Conservation (phyloP, 2,797 vertebrate species). For the Emys orbicularis region DNA sequence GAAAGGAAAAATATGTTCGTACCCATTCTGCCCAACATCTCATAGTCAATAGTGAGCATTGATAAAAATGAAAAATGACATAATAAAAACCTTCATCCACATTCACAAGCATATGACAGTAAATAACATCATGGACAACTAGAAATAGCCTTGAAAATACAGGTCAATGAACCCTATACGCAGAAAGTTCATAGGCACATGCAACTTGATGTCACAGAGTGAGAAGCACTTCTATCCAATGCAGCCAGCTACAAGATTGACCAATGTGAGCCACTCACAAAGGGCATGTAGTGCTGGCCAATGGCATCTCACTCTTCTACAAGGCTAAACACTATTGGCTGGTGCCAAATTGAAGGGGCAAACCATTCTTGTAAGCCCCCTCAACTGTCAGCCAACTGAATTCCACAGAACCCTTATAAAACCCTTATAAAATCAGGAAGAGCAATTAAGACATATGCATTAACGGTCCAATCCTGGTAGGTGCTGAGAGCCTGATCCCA, state of each 20-base stretch:
- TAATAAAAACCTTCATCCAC: fast-evolving
- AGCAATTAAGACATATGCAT: fast-evolving
- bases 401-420: background rate
- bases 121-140: background rate
- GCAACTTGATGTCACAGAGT: background rate
- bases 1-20: background rate
- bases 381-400: background rate
- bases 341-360: background rate
- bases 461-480: fast-evolving
- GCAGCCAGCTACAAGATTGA: background rate
- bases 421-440: background rate
- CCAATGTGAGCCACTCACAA: background rate
- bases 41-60: background rate
- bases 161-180: background rate
- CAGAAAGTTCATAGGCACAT: background rate
- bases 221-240: background rate
- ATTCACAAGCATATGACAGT: background rate
- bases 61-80: background rate
- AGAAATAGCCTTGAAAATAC: background rate
- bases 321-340: background rate
- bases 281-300: background rate
- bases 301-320: background rate
- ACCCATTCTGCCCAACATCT: no score
- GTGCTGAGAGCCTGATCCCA: background rate
- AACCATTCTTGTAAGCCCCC: background rate